Base-by-base conservation (phyloP, 1,140 invertebrate genomes). In the Drosophila kohkoa region DNA sequence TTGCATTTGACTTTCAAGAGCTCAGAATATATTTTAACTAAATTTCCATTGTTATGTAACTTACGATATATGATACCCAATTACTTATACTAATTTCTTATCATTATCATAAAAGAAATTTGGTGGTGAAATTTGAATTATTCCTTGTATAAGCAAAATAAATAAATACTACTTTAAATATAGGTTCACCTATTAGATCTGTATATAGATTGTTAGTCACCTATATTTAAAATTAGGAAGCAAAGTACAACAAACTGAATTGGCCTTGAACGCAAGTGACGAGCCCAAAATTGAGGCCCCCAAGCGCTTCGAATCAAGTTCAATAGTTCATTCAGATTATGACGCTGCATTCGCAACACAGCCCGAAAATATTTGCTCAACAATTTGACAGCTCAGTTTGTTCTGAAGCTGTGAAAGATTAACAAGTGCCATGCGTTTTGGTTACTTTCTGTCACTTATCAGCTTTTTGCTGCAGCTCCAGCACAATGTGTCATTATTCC, bases 401-500 rank as follows among this genome's bases (percentile, higher is more conserved):
- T 16, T 78, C 60, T 64, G 6, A 10, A 16, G 13, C 20, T 25
- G 28, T 35, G 60, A 43, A 51, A 35, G 32, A 62, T 15, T 63
- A 78, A 63, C 79, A 82, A 82, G 80, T 71, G 66, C 46, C 11
- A 82, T 82, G 80, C 49, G 15, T 57, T 48, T 82, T 28, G 10
- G 32, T 1, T 38, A 15, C 15, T 1, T 75, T 16, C 43, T 81
- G 52, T 66, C 38, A 6, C 45, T 55, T 35, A 55, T 55, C 43
- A 58, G 10, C 7, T 8, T 59, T n/a, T 16, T 60, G 38, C 10
- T 51, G 13, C 15, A 15, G 49, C 11, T 59, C 0, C 16, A 8
- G 45, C 20, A 41, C 35, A 46, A n/a, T 28, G 46, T 13, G 1
- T 16, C 45, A 16, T 35, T 65, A 20, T 60, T 64, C 16, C 66